Evolutionary conservation across 2,888 invertebrate species (phyloP), one percentile per base, ranked within the genome.

Genomic region (Diplolepis rosae): DNA sequence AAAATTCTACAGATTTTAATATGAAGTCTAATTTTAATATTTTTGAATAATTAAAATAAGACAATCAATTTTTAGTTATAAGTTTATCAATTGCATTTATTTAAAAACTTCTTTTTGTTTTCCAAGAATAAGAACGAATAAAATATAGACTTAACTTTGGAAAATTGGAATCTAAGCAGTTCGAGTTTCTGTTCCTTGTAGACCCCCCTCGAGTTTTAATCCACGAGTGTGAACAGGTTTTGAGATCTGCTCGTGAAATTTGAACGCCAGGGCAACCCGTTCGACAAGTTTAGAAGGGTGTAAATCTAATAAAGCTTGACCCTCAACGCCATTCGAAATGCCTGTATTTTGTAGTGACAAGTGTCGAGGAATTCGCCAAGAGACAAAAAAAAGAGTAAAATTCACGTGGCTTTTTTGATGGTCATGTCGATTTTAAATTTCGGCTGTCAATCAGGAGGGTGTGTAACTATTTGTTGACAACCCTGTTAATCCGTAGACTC

Each of bases 301-400:
- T 76, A 77, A 80, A 83, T 80, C 81, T 77, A 80, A 81, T 83
- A 82, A 76, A 71, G 71, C 71, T 61, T 5, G 56, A 61, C 35
- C 56, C 56, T 35, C 56, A 24, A 39, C 39, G 56, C 56, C 35
- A 61, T 35, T 61, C 56, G 35, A 39, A 61, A 35, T 56, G 35
- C 18, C 24, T 13, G 28, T 18, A 30, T 28, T 35, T 35, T 61
- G 22, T 61, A n/a, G 35, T 61, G 56, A 61, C 56, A 61, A 61
- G 56, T 61, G 56, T 39, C 56, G 13, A 7, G 13, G 11, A 9
- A 35, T 24, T 39, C 35, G 24, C 22, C 13, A 22, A 35, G 22
- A 18, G 22, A 4, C 45, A 22, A 2, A 61, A 35, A 13, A 24
- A 35, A 22, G 35, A 24, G 24, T 39, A 0, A 24, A 61, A 61